Conservation (phyloP, 2,888 invertebrate genomes). For the Acronicta psi region DNA sequence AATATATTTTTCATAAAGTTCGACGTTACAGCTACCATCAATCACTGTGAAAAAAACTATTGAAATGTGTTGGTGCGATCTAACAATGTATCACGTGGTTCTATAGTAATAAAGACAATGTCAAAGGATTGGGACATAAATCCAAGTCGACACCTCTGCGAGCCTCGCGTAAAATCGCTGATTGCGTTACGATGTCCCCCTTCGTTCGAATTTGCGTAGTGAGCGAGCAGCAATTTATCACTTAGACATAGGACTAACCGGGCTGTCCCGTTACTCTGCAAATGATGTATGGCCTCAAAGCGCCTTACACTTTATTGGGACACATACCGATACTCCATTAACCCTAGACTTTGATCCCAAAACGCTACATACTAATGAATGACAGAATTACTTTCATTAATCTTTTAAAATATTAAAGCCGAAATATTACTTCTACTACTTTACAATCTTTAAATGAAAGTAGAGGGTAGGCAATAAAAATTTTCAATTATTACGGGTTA, state of each 20-base stretch:
- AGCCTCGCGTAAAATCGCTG: constrained; percentile 81
- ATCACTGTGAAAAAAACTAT: constrained; percentile 41
- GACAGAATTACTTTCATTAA: constrained; percentile 12
- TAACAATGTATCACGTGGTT: constrained; percentile 26
- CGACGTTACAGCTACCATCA: constrained; percentile 36
- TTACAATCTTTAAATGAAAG: too few relatives aligned
- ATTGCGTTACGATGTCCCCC: constrained; percentile 84
- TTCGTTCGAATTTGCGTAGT: constrained; percentile 85
- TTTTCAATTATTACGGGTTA: too few relatives aligned
- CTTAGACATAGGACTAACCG: constrained; percentile 85
- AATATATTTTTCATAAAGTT: constrained; percentile 29
- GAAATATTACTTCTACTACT: too few relatives aligned
- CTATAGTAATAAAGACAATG: constrained; percentile 41
- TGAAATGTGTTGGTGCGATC: constrained; percentile 30
- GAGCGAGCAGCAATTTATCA: constrained; percentile 85
- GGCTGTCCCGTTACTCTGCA: constrained; percentile 70
- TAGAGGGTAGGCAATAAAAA: too few relatives aligned
- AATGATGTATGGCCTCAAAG: constrained; percentile 75
- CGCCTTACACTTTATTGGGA: constrained; percentile 60
- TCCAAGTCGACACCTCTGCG: constrained; percentile 77
- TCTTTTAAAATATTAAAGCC: background rate
- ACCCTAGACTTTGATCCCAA: constrained; percentile 64
- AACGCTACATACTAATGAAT: constrained; percentile 34
- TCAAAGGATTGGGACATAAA: constrained; percentile 68
- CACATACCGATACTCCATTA: constrained; percentile 64